Evolutionary conservation across 2,888 invertebrate species (phyloP).

Genomic region (Nomada flava): DNA sequence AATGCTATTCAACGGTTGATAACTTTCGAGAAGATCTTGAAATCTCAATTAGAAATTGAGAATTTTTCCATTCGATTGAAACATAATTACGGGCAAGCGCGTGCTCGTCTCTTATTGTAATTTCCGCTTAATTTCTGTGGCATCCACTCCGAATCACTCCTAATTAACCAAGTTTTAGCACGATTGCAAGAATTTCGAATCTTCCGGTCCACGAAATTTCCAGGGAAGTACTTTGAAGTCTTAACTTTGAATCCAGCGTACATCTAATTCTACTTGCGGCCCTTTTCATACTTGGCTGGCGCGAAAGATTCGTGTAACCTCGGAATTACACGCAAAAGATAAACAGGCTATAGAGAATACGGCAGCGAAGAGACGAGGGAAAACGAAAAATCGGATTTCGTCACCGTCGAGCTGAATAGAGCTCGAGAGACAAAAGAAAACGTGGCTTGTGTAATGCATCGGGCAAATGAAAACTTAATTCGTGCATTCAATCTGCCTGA

Average conservation of each 20-base stretch:
- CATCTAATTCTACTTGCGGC: neutral
- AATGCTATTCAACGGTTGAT: neutral
- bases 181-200: neutral
- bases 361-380: neutral
- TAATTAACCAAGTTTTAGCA: conserved; percentile 11
- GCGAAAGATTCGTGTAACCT: neutral
- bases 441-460: conserved; percentile 43
- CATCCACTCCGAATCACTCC: neutral
- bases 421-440: conserved; percentile 29
- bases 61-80: conserved; percentile 3
- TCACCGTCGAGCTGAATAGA: neutral
- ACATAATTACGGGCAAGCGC: conserved; percentile 10
- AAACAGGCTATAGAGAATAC: neutral
- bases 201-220: neutral
- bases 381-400: neutral
- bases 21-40: neutral
- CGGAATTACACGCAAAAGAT: neutral
- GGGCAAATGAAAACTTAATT: conserved; percentile 71
- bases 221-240: neutral
- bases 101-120: neutral
- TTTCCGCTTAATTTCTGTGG: neutral
- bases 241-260: neutral
- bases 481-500: conserved; percentile 67
- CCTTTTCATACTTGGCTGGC: neutral
- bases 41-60: neutral